A percentile compares a stretch with the other conserved stretches of the same genome.
phyloP scores from a whole-genome alignment of 2,888 invertebrate species.

The Notodonta dromedarius region DNA sequence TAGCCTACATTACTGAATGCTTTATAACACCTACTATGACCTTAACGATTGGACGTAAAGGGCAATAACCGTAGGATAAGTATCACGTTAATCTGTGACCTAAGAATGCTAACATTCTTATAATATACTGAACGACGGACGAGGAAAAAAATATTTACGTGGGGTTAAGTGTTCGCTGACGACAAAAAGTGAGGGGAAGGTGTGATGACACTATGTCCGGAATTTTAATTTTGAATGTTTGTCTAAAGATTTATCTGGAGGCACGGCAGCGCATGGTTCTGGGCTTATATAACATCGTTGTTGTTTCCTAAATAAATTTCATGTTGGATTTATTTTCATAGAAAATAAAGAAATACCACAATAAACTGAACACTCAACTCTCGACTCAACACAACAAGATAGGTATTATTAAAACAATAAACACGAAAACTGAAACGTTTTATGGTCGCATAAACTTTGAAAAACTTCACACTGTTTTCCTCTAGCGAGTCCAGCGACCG shows the following conservation, averaged over 20 bases:
- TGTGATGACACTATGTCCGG: no score
- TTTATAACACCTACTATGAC: not conserved
- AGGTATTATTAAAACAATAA: not conserved
- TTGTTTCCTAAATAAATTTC: no score
- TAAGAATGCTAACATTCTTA: not conserved
- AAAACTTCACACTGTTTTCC: slow-evolving; percentile 5
- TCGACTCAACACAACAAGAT: not conserved
- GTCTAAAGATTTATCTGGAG: no score
- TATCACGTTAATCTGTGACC: not conserved
- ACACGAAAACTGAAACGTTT: slow-evolving; percentile 1
- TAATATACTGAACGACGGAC: no score
- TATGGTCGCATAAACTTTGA: slow-evolving; percentile 1
- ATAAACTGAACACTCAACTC: not conserved
- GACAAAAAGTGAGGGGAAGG: no score
- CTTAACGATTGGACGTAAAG: not conserved
- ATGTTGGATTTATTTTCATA: no score
- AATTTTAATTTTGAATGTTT: no score
- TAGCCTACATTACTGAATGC: slow-evolving; percentile 15
- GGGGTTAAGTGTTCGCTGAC: no score
- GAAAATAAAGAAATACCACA: no score
- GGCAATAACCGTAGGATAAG: not conserved
- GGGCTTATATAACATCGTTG: no score
- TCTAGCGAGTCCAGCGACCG: not conserved
- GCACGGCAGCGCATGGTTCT: no score
- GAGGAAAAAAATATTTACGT: no score